These are phyloP conservation scores for Phrynocephalus guinanensis DNA, from an alignment of 2,797 vertebrate genomes.

Conservation along the genomic window DNA sequence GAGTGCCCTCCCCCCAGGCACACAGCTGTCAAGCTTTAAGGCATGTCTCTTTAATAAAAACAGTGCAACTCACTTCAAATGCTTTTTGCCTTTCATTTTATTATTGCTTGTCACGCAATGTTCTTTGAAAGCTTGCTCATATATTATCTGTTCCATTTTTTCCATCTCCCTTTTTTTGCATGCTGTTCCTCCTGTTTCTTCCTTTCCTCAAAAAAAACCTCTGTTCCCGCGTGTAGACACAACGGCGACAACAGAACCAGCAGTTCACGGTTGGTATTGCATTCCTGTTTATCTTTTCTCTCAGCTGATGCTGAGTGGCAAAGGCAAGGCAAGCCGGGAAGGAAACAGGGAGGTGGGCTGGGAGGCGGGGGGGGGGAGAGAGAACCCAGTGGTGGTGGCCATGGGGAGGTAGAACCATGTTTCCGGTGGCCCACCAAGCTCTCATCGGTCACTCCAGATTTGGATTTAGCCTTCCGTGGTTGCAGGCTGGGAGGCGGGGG, in stretches of 20 bases:
- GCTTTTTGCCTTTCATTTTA: constrained; percentile 85
- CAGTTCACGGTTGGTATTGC: constrained; percentile 99
- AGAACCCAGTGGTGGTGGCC: not conserved
- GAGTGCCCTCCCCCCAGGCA: constrained; percentile 66
- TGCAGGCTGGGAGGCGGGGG: not conserved
- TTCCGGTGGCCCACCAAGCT: constrained; percentile 59
- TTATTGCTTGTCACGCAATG: constrained; percentile 85
- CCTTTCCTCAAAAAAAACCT: constrained; percentile 91
- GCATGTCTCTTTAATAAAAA: constrained; percentile 80
- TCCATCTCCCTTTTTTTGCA: constrained; percentile 96
- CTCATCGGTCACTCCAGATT: constrained; percentile 70
- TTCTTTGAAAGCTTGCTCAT: constrained; percentile 91
- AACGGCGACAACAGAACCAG: constrained; percentile 97
- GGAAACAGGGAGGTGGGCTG: not conserved
- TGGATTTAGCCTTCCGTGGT: constrained; percentile 33
- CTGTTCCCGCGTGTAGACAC: constrained; percentile 97
- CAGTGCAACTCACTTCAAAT: constrained; percentile 86
- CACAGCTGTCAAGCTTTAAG: constrained; percentile 80
- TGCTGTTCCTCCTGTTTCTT: constrained; percentile 97
- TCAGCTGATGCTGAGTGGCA: constrained; percentile 80
- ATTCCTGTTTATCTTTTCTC: constrained; percentile 85
- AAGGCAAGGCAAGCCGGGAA: constrained; percentile 79
- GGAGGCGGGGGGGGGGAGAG: too few relatives aligned
- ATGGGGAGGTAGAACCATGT: constrained; percentile 53
- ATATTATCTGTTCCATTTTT: constrained; percentile 89